These are phyloP conservation scores for Dioctria rufipes DNA, from an alignment of 2,888 invertebrate genomes.

Conservation along the genomic window DNA sequence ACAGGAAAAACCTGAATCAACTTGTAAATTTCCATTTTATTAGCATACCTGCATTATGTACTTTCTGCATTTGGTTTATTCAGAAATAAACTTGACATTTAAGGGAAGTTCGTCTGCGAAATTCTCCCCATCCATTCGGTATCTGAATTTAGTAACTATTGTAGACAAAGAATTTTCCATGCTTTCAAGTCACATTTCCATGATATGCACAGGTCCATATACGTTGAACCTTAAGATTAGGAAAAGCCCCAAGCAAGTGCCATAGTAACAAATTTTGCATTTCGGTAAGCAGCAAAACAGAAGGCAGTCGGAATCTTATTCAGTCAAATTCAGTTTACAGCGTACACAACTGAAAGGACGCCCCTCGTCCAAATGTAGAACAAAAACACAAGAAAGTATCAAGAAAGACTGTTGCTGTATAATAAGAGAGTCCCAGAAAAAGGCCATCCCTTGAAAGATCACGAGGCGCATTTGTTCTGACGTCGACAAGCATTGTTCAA, in stretches of 20 bases:
- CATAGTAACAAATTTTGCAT: slow-evolving; percentile 31
- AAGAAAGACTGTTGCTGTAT: slow-evolving; percentile 22
- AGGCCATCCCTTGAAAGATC: slow-evolving; percentile 32
- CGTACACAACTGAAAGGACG: slow-evolving; percentile 5
- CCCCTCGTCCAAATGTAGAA: slow-evolving; percentile 3
- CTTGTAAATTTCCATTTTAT: slow-evolving; percentile 26
- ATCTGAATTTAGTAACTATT: slow-evolving; percentile 11
- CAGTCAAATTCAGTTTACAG: slow-evolving; percentile 34
- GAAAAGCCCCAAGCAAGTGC: slow-evolving; percentile 8
- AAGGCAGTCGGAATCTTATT: slow-evolving; percentile 44
- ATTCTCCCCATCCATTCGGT: slow-evolving; percentile 16
- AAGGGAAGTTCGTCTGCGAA: slow-evolving; percentile 23
- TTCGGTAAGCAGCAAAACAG: slow-evolving; percentile 23
- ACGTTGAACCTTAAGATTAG: background rate
- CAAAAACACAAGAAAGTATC: slow-evolving; percentile 11
- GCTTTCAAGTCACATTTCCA: slow-evolving; percentile 46
- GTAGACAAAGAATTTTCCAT: slow-evolving; percentile 32
- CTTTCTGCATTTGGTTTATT: slow-evolving; percentile 10
- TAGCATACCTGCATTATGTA: background rate
- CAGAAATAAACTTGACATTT: slow-evolving; percentile 36
- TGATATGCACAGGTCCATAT: slow-evolving; percentile 12
- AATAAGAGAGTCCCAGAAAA: slow-evolving; percentile 20
- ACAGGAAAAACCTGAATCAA: background rate
- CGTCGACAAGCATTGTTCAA: slow-evolving; percentile 42
- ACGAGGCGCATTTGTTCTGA: slow-evolving; percentile 36